Conservation (phyloP, 2,888 invertebrate genomes). For the Mythimna ferrago region DNA sequence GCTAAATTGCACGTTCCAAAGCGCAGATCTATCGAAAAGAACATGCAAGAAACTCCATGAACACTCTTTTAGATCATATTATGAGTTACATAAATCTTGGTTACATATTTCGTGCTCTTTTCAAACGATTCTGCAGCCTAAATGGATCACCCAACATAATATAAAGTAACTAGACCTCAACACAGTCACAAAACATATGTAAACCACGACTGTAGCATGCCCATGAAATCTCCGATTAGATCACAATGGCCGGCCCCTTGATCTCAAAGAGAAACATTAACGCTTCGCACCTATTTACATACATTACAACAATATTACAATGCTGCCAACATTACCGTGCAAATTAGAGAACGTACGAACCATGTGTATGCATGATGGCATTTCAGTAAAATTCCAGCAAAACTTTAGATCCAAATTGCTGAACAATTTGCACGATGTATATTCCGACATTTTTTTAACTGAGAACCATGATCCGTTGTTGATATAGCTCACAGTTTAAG, state of each 20-base stretch:
- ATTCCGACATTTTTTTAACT: background rate
- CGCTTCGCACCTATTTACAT: conserved; percentile 72
- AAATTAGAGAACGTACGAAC: conserved; percentile 36
- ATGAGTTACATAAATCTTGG: too few relatives aligned
- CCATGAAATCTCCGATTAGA: conserved; percentile 66
- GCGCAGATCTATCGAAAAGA: too few relatives aligned
- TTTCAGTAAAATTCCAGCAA: background rate
- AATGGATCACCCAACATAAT: background rate
- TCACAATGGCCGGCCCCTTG: conserved; percentile 60
- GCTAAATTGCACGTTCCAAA: too few relatives aligned
- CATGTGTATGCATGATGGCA: conserved; percentile 1
- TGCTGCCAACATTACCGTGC: conserved; percentile 31
- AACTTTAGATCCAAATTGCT: background rate
- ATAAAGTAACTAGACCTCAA: conserved; percentile 11
- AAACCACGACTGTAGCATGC: conserved; percentile 16
- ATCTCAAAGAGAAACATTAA: conserved; percentile 57
- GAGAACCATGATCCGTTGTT: too few relatives aligned
- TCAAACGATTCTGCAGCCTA: too few relatives aligned
- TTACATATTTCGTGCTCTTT: too few relatives aligned
- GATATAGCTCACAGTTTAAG: too few relatives aligned
- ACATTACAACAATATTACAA: conserved; percentile 61
- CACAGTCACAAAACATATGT: conserved; percentile 6
- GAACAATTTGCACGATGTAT: background rate
- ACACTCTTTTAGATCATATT: too few relatives aligned
- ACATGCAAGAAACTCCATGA: too few relatives aligned